Base-by-base conservation (phyloP, 2,113 vertebrate genomes). In the Nyctibius bracteatus region DNA sequence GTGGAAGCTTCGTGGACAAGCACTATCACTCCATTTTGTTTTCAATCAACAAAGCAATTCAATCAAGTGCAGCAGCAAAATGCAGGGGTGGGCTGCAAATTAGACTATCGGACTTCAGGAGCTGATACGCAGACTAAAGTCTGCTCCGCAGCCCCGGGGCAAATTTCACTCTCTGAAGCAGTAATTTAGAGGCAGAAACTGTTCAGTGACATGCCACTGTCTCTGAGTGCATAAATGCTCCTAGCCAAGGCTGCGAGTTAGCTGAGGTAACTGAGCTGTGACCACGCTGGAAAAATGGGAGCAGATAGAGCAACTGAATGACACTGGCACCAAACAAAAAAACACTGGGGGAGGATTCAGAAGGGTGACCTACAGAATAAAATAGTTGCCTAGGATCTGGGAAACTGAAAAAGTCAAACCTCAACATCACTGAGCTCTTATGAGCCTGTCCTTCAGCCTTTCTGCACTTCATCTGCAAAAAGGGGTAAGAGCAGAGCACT, bases 211-310 rank as follows among this genome's bases (percentile, higher is more conserved):
- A 0, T 62, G 61, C 17, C 44, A 30, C 46, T 71, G 39, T 47
- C 52, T 70, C 43, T 5, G 47, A 72, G 21, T 24, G 15, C 33
- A 51, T 35, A 68, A 85, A 87, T 30, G 22, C 52, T 94, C 37
- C 65, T 33, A 59, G 63, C n/a, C 68, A 77, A 66, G 43, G 30
- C 81, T 62, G n/a, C 0, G 0, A 70, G 59, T 65, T 58, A 81
- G 81, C 58, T 31, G 63, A 96, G 52, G 59, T 52, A 86, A 89
- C 68, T 25, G 46, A 88, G 65, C 72, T 92, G 81, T 70, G 84
- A 87, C 66, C 33, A 81, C 0, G 0, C 31, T 23, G 55, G 68
- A 74, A 57, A 78, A 91, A 77, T 0, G 0, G 43, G 31, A 92
- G 54, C 43, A 71, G 44, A 61, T 12, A 77, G 59, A 62, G 43